Evolutionary conservation across 2,797 vertebrate genomes (phyloP).

Genomic region (Acridotheres tristis): DNA sequence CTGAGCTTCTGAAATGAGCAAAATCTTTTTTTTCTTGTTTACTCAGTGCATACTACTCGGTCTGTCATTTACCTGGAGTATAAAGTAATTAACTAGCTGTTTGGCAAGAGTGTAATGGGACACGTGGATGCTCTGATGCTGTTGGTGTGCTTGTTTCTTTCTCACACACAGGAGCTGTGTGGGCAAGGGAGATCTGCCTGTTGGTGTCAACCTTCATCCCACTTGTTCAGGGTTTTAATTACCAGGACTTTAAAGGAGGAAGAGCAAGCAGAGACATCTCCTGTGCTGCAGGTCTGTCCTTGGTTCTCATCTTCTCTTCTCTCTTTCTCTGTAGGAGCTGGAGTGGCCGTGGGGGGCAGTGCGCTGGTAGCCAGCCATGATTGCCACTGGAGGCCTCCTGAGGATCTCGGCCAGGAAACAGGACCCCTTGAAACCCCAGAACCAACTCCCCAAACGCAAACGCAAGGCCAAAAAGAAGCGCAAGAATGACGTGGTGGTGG

Average conservation of each 20-base stretch:
- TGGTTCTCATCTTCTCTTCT: constrained; percentile 59
- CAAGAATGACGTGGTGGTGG: constrained; percentile 95
- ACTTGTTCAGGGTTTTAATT: neutral
- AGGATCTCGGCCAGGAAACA: constrained; percentile 96
- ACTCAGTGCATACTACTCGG: neutral
- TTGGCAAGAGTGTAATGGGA: neutral
- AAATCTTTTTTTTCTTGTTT: neutral
- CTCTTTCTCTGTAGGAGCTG: constrained; percentile 66
- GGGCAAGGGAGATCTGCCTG: neutral
- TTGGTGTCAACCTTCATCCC: neutral
- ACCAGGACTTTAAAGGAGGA: neutral
- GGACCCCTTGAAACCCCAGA: constrained; percentile 89
- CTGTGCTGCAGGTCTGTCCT: neutral
- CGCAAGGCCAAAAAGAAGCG: constrained; percentile 91
- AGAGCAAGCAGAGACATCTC: neutral
- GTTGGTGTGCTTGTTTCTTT: neutral
- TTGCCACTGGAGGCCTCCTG: constrained; percentile 96
- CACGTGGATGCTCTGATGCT: neutral
- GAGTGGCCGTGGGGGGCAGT: constrained; percentile 60
- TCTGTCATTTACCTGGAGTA: neutral
- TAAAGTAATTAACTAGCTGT: neutral
- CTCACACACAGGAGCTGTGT: neutral
- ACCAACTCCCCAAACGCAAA: constrained; percentile 87
- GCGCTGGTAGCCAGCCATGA: constrained; percentile 83
- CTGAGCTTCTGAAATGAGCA: neutral